Base-by-base conservation (phyloP, 1,140 invertebrate genomes). In the Oryctes rhinoceros region DNA sequence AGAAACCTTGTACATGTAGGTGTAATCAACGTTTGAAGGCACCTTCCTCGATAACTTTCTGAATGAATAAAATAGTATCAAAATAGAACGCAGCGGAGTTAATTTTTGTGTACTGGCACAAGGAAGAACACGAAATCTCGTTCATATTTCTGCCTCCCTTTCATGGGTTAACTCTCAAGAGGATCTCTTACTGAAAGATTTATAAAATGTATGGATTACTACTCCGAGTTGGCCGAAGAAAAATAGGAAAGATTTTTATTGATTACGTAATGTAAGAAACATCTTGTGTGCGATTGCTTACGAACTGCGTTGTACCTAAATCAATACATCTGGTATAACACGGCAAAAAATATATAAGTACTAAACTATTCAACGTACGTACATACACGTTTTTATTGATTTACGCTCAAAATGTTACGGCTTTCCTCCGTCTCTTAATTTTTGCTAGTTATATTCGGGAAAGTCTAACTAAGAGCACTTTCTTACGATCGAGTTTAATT, bases 171-270 rank as follows among this genome's bases (percentile, higher is more conserved):
- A 18, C 6, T 59, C 53, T 59, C 53, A 18, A 18, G 53, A 59
- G 53, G 18, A 59, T 59, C 18, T 3, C 53, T 3, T 18, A 59
- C 53, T 59, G 18, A 59, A 59, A 59, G 15, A 18, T 59, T 59
- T 59, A 59, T 59, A 59, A 59, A 59, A 59, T 59, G 53, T 7
- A 59, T 18, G 53, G 53, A 59, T 59, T 59, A 59, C 53, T n/a
- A 59, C 15, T 4, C 15, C 15, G 53, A 0, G 53, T 18, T 59
- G n/a, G 53, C 53, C 3, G 18, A 59, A 59, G 53, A 18, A 59
- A 59, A 59, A 6, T 18, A 15, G 15, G n/a, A 59, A n/a, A 15
- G n/a, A n/a, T 18, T 59, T 15, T 59, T n/a, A 59, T 59, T 59
- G 53, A 59, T 59, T n/a, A 7, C 39, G 5, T 44, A 44, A 44